phyloP scores from a whole-genome alignment of 1,140 invertebrate species.

The Pantala flavescens region DNA sequence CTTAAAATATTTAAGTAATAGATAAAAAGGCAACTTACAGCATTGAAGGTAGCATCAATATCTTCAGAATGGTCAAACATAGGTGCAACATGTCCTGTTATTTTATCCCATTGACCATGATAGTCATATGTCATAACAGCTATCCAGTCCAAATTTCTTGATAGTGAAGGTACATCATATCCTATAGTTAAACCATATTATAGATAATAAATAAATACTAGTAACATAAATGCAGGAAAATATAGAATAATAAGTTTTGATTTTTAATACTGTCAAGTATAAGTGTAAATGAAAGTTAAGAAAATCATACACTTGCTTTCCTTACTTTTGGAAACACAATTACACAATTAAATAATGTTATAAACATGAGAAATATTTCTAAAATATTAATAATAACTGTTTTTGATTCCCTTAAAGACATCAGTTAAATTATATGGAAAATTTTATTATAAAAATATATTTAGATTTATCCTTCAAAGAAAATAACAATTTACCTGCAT shows the following conservation, averaged over 20 bases:
- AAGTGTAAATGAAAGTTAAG: not conserved
- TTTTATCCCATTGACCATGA: conserved; percentile 83
- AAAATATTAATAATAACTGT: not conserved
- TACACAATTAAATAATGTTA: no score
- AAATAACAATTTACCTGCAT: conserved; percentile 38
- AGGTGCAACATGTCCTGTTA: conserved; percentile 76
- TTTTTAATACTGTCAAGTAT: not conserved
- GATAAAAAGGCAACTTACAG: conserved; percentile 27
- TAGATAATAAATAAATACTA: not conserved
- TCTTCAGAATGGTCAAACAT: conserved; percentile 50
- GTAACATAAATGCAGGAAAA: not conserved
- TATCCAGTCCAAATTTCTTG: conserved; percentile 71
- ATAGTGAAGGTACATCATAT: conserved; percentile 62
- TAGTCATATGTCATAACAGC: conserved; percentile 85
- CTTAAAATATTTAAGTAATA: not conserved
- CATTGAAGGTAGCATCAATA: conserved; percentile 34
- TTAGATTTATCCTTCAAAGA: not conserved
- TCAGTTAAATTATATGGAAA: no score
- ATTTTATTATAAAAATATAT: no score
- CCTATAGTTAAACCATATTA: conserved; percentile 38
- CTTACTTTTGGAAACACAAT: no score
- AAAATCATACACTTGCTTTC: not conserved
- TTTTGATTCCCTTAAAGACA: no score
- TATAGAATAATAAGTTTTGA: not conserved
- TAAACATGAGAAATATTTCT: no score